Evolutionary conservation across 1,140 invertebrate species (phyloP), one percentile per base, ranked within the genome.

Genomic region (Drosophila quadrilineata): DNA sequence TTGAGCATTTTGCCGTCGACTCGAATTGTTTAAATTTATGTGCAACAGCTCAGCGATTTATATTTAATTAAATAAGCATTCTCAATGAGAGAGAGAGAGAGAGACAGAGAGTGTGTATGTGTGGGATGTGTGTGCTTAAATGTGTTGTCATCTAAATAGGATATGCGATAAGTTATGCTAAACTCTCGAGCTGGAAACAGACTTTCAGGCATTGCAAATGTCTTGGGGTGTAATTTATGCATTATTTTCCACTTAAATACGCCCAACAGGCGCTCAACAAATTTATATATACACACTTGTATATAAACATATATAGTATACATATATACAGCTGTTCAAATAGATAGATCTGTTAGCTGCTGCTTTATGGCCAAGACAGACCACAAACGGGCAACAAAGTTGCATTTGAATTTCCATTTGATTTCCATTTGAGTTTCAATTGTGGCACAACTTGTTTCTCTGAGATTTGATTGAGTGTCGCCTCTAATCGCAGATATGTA

Each of bases 61-160:
- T 65, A 82, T 82, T 79, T 82, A 82, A 80, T 80, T 82, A 72
- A 82, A 82, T 82, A 68, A 76, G 54, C 75, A n/a, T n/a, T n/a
- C n/a, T n/a, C n/a, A n/a, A n/a, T n/a, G n/a, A n/a, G n/a, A n/a
- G n/a, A n/a, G n/a, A n/a, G n/a, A n/a, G n/a, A n/a, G n/a, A n/a
- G n/a, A n/a, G n/a, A n/a, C n/a, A n/a, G n/a, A n/a, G 38, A 26
- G 10, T 62, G 46, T 41, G 33, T 57, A 28, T 70, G 53, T 49
- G 6, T 40, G 21, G 31, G 3, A n/a, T 31, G 12, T 31, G 19
- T 19, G 29, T 33, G 26, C 24, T 21, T 38, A 8, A 58, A 29
- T 58, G 41, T 68, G 40, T 49, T 62, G 58, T 63, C 59, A 82
- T 68, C 57, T 46, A 84, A 82, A 84, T 68, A 62, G 72, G 72